Evolutionary conservation across 2,113 vertebrate genomes (phyloP), one percentile per base, ranked within the genome.

Genomic region (Motacilla alba): DNA sequence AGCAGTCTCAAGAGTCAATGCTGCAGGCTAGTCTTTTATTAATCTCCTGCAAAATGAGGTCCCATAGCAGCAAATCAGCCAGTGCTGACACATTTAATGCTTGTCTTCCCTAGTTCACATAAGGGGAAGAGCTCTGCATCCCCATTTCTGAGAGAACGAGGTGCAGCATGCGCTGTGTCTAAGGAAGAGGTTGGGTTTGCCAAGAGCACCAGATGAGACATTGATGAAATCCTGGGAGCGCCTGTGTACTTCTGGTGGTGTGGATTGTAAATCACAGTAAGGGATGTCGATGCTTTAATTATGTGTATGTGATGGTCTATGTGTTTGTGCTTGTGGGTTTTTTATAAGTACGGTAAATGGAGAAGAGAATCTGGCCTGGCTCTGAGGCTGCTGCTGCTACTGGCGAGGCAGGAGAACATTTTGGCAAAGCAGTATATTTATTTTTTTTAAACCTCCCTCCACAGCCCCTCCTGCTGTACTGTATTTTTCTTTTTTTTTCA

Each of bases 261-360:
- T 89, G 94, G 95, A 94, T 94, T 96, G 89, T 97, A 96, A 97
- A 96, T 97, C 95, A 97, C 92, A 95, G 96, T 96, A 95, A 97
- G 96, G 89, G 94, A 94, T 94, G 96, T 94, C 37, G 92, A 94
- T 87, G 92, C 95, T 96, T 96, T 97, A 97, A 97, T 96, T 96
- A 95, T 96, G 94, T 96, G 94, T 92, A 84, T 96, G 95, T 94
- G 90, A 92, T 95, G 87, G 93, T 94, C 96, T 96, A 87, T 96
- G 93, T 95, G 92, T 94, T 95, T 96, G 93, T 94, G 94, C 95
- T 96, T 89, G 86, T 96, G 92, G 93, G 83, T 94, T 96, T 97
- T 96, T 96, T 95, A 96, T 96, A 97, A 94, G 94, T 89, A 87
- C 4, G 87, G 93, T 96, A 96, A 97, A 95, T 94, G 93, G 82